Conservation (phyloP, 1,140 invertebrate species). For the Drosophila bocqueti region DNA sequence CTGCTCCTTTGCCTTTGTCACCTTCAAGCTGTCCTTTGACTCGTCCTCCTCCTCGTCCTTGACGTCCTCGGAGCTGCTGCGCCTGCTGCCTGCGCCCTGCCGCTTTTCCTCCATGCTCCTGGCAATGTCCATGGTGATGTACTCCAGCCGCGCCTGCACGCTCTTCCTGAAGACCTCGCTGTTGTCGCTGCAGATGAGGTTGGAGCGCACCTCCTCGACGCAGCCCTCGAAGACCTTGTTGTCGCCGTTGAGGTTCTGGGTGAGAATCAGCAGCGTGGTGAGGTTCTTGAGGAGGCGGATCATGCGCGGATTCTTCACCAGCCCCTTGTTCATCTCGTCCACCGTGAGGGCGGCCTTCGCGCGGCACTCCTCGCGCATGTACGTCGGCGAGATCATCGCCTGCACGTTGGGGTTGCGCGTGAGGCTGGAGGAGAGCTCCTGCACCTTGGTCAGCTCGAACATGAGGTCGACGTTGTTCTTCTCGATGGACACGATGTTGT, state of each 20-base stretch:
- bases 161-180: conserved; percentile 94
- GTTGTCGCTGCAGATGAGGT: conserved; percentile 90
- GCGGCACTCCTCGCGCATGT: conserved; percentile 93
- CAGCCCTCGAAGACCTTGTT: conserved; percentile 96
- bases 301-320: conserved; percentile 88
- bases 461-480: conserved; percentile 95
- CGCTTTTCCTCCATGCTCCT: conserved; percentile 50
- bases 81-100: background rate
- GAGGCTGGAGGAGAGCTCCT: conserved; percentile 94
- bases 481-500: conserved; percentile 95
- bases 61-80: conserved; percentile 6
- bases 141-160: conserved; percentile 96
- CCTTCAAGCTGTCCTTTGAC: conserved; percentile 3
- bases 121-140: conserved; percentile 90
- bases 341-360: conserved; percentile 94
- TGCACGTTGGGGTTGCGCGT: conserved; percentile 94
- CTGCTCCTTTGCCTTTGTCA: conserved; percentile 1
- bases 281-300: conserved; percentile 94
- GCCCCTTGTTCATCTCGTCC: conserved; percentile 89
- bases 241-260: conserved; percentile 95
- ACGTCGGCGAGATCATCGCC: conserved; percentile 94
- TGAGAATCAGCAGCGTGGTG: conserved; percentile 96
- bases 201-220: conserved; percentile 94
- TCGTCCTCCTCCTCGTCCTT: background rate
- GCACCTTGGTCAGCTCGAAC: conserved; percentile 93